phyloP scores from a whole-genome alignment of 2,888 invertebrate genomes.

The Rhagium mordax region DNA sequence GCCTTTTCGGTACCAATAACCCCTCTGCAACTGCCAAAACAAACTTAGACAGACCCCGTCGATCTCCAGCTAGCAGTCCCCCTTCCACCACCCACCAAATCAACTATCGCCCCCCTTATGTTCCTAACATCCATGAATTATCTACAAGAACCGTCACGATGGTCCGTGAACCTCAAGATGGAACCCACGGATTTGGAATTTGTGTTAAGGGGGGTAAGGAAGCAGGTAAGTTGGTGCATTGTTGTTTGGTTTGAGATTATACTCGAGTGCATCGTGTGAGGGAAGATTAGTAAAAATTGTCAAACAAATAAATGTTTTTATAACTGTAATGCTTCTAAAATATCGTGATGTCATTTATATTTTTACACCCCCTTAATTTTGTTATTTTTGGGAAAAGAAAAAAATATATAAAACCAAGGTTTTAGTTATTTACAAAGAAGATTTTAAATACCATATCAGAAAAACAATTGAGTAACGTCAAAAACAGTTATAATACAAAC shows the following conservation, averaged over 20 bases:
- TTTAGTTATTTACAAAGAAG: too few species aligned
- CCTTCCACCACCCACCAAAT: conserved; percentile 67
- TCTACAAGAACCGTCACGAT: conserved; percentile 89
- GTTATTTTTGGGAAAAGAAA: too few species aligned
- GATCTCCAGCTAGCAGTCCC: conserved; percentile 83
- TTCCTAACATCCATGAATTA: conserved; percentile 81
- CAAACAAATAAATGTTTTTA: too few species aligned
- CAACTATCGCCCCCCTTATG: conserved; percentile 66
- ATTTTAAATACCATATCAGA: too few species aligned
- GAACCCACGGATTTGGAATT: conserved; percentile 89
- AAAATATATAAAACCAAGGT: too few species aligned
- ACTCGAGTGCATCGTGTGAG: too few species aligned
- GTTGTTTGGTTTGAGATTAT: not conserved
- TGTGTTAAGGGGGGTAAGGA: conserved; percentile 94
- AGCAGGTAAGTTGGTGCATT: conserved; percentile 75
- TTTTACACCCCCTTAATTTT: too few species aligned
- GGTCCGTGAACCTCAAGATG: conserved; percentile 86
- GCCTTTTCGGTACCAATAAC: conserved; percentile 64
- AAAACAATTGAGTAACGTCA: too few species aligned
- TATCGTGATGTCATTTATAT: too few species aligned
- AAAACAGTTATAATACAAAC: too few species aligned
- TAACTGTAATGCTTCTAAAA: too few species aligned
- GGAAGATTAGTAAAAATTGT: too few species aligned
- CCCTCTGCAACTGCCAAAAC: conserved; percentile 49
- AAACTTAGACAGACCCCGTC: conserved; percentile 59